These are phyloP conservation scores for Dione juno DNA, from an alignment of 2,888 invertebrate genomes.

Conservation along the genomic window DNA sequence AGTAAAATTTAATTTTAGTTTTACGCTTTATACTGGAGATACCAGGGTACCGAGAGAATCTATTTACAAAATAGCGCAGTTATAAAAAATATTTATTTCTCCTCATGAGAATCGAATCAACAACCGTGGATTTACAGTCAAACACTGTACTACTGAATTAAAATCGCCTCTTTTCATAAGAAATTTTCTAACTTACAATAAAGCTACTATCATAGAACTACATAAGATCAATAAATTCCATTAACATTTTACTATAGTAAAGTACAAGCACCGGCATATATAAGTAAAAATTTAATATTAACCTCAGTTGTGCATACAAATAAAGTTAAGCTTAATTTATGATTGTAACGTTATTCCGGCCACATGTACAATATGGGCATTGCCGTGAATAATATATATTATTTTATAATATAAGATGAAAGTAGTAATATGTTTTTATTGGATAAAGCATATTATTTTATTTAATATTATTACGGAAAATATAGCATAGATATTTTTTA, in stretches of 20 bases:
- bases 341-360: conserved; percentile 15
- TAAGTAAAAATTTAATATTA: conserved; percentile 11
- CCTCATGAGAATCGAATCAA: too few species aligned
- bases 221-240: neutral
- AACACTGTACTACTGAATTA: too few species aligned
- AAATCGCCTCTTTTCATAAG: too few species aligned
- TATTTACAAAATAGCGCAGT: too few species aligned
- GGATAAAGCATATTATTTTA: neutral
- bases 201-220: neutral
- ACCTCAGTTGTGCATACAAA: conserved; percentile 17
- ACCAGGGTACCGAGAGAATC: too few species aligned
- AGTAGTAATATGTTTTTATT: neutral
- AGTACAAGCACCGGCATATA: neutral
- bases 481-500: neutral
- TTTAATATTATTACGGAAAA: neutral
- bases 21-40: too few species aligned
- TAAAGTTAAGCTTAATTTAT: conserved; percentile 19
- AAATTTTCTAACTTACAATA: neutral
- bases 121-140: too few species aligned
- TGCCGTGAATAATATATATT: conserved; percentile 6
- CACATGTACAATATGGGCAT: conserved; percentile 19
- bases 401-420: conserved; percentile 10
- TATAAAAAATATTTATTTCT: too few species aligned
- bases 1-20: too few species aligned
- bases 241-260: neutral